Evolutionary conservation across 2,888 invertebrate genomes (phyloP).

Genomic region (Drosophila austrosaltans): DNA sequence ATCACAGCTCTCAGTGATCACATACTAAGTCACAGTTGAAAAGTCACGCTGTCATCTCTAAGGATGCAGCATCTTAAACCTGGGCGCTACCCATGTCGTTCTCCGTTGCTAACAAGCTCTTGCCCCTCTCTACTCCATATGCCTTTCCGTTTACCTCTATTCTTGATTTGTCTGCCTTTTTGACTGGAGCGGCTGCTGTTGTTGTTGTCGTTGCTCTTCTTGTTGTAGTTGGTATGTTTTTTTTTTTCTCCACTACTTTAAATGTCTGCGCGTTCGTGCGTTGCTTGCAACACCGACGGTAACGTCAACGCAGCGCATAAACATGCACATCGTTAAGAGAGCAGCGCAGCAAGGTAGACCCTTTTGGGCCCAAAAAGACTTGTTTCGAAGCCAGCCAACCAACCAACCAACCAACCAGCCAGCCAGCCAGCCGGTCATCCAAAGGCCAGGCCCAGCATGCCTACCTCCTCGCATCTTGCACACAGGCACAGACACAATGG

Average conservation of each 20-base stretch:
- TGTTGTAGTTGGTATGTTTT: slow-evolving; percentile 16
- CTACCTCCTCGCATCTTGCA: slow-evolving; percentile 24
- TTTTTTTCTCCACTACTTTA: slow-evolving; percentile 49
- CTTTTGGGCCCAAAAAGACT: slow-evolving; percentile 52
- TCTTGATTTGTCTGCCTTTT: slow-evolving; percentile 24
- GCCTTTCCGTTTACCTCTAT: not conserved
- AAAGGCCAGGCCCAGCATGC: slow-evolving; percentile 54
- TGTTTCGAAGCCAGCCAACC: slow-evolving; percentile 48
- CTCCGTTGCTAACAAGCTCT: slow-evolving; percentile 67
- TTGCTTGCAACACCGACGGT: slow-evolving; percentile 44
- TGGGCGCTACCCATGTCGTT: slow-evolving; percentile 37
- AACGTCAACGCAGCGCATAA: slow-evolving; percentile 54
- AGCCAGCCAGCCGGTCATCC: slow-evolving; percentile 48
- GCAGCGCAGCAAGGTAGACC: slow-evolving; percentile 40
- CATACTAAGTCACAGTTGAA: slow-evolving; percentile 8
- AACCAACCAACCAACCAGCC: slow-evolving; percentile 18
- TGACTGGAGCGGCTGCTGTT: slow-evolving; percentile 24
- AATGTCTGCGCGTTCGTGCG: slow-evolving; percentile 59
- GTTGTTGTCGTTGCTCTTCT: slow-evolving; percentile 28
- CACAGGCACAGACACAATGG: slow-evolving; percentile 37
- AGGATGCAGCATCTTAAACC: slow-evolving; percentile 36
- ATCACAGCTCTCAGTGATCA: not conserved
- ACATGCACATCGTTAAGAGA: slow-evolving; percentile 70
- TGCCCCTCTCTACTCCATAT: not conserved
- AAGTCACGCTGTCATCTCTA: slow-evolving; percentile 24